Base-by-base conservation (phyloP, 2,113 vertebrate genomes). In the Suricata suricatta region DNA sequence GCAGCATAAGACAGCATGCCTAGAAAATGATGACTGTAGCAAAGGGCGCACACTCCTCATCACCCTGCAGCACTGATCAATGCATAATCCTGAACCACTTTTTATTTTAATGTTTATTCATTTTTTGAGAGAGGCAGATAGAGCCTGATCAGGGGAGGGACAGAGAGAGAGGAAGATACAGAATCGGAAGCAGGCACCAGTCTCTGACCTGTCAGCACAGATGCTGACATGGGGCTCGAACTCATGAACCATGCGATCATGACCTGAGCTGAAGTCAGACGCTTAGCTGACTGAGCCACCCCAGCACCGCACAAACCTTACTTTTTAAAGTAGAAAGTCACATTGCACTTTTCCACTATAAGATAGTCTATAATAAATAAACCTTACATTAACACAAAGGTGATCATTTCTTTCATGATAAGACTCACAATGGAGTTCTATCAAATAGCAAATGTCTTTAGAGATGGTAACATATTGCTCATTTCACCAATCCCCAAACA, bases 261-360 rank as follows among this genome's bases (percentile, higher is more conserved):
- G 50, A 50, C 50, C 50, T 50, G 13, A 50, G 50, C 50, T 13
- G 13, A 14, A 50, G 50, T 50, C 50, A 50, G 50, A 50, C 13
- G 50, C 50, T 50, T 50, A 50, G 13, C 50, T 2, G 8, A 50
- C 50, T 50, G 13, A 50, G 50, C 50, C 50, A 50, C 12, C 47
- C 50, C 12, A 13, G 50, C 50, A 2, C 50, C 50, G 13, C 50
- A 50, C 52, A 15, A 54, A 54, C 33, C 14, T 41, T 41, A 35
- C n/a, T 44, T 69, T 83, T 44, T 57, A 76, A 76, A 96, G 83
- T 41, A 84, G 33, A 33, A 93, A 96, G 88, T 47, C 87, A 25
- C 54, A 41, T 47, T 13, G 79, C 50, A 47, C 63, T n/a, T 54
- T 57, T 25, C 50, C 77, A 35, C 47, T 27, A 15, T 5, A 33